Base-by-base conservation (phyloP, 2,797 vertebrate genomes). In the Glossophaga mutica region DNA sequence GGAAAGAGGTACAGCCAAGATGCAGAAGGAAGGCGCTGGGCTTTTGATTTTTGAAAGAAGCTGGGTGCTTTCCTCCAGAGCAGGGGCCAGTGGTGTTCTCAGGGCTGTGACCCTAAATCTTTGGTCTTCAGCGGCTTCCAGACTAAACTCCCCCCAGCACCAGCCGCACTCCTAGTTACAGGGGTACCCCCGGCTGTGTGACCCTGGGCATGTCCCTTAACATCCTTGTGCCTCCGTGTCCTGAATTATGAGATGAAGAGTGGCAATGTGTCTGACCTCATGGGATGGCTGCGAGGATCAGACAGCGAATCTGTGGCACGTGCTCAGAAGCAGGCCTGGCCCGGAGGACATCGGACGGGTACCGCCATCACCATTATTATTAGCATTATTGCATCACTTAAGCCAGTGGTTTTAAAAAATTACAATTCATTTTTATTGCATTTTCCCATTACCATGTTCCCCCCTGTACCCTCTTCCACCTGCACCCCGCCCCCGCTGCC, bases 281-380 rank as follows among this genome's bases (percentile, higher is more conserved):
- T 8, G 32, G 14, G 24, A 18, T 0, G 3, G 44, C 29, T 0
- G 1, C 32, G 42, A 76, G 55, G 59, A 19, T 16, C 46, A 0
- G 46, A 29, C 3, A 4, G 5, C 1, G 8, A 34, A 3, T 2
- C 4, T 5, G 24, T 0, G 70, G 24, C 5, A 0, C 3, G 7
- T 0, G 55, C 55, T 37, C 2, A 2, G 24, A 26, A 19, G 4
- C 3, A 1, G 1, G 0, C 71, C 14, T 1, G 32, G 37, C 22
- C 29, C 16, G 0, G 29, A 44, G 67, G 29, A 39, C 44, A 1
- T 0, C 0, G 2, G 5, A 1, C 6, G 1, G 79, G 1, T 6
- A 1, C 15, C 2, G 29, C 55, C 7, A 0, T 37, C 67, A 19
- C 24, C 42, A 7, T 10, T 2, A 0, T 7, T 46, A 11, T 68